Evolutionary conservation across 2,888 invertebrate genomes (phyloP).

Genomic region (Polia nebulosa): DNA sequence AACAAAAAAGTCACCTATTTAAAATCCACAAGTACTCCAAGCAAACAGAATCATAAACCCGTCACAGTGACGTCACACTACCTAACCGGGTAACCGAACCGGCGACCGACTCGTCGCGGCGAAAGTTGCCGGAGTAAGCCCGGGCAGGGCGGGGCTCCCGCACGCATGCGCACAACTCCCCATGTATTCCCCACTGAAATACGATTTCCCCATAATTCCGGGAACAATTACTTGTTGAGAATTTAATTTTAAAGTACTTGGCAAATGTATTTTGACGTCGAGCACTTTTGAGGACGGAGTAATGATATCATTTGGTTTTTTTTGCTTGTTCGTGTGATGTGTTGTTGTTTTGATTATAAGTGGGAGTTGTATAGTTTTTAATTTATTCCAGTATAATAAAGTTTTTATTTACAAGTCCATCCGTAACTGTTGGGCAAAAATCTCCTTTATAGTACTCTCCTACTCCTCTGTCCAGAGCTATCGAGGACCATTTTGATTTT

Average conservation of each 20-base stretch:
- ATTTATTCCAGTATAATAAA: no score
- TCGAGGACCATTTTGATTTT: not conserved
- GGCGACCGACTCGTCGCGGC: slow-evolving; percentile 52
- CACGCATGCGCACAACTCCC: slow-evolving; percentile 79
- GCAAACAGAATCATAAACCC: slow-evolving; percentile 47
- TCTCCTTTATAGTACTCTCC: no score
- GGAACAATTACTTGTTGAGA: slow-evolving; percentile 78
- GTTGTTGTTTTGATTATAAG: not conserved
- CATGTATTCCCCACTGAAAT: slow-evolving; percentile 61
- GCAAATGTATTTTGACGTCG: slow-evolving; percentile 68
- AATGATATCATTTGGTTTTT: slow-evolving; percentile 52
- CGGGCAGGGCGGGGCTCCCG: slow-evolving; percentile 85
- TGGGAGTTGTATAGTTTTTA: not conserved
- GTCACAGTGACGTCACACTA: slow-evolving; percentile 54
- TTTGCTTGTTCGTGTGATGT: slow-evolving; percentile 22
- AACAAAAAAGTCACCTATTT: slow-evolving; percentile 10
- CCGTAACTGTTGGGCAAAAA: no score
- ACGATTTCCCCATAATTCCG: slow-evolving; percentile 77
- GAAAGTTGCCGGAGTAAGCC: slow-evolving; percentile 69
- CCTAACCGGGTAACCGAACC: slow-evolving; percentile 58
- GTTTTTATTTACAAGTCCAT: no score
- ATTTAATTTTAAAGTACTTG: slow-evolving; percentile 77
- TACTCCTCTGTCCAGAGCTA: not conserved
- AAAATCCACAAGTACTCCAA: slow-evolving; percentile 9
- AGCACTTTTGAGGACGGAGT: slow-evolving; percentile 51